Percentiles rank a stretch among this genome's conserved stretches.
phyloP scores from a whole-genome alignment of 2,888 invertebrate genomes.

The Mythimna albipuncta region DNA sequence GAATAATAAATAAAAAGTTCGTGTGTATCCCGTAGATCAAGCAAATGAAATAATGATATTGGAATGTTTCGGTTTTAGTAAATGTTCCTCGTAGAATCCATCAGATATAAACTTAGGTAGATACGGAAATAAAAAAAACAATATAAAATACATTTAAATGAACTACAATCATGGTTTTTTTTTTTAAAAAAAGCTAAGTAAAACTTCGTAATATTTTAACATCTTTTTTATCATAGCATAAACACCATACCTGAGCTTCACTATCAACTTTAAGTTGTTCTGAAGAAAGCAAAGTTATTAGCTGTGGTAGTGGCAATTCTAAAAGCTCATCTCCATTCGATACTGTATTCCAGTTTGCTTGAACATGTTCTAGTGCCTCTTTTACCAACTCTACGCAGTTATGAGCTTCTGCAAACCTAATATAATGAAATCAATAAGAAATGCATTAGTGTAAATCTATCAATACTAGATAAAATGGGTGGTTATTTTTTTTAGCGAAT shows the following conservation, averaged over 20 bases:
- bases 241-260: constrained; percentile 94
- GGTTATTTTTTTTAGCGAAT: background rate
- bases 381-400: constrained; percentile 94
- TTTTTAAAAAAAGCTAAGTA: background rate
- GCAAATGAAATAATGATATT: too few species aligned
- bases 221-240: background rate
- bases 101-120: too few species aligned
- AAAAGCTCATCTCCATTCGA: constrained; percentile 95
- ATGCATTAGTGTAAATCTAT: constrained; percentile 46
- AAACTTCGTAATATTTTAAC: background rate
- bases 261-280: constrained; percentile 97
- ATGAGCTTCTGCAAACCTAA: constrained; percentile 97
- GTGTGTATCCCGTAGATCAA: too few species aligned
- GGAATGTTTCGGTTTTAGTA: too few species aligned
- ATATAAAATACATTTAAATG: background rate
- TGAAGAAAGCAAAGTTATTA: constrained; percentile 95
- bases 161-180: background rate
- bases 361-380: constrained; percentile 95
- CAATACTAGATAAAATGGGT: background rate
- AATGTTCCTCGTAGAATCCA: too few species aligned
- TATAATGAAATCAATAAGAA: constrained; percentile 52
- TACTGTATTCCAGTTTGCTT: constrained; percentile 96
- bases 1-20: too few species aligned
- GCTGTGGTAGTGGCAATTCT: constrained; percentile 94
- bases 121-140: too few species aligned